Evolutionary conservation across 2,113 vertebrate species (phyloP).

Genomic region (Polypterus bichir): DNA sequence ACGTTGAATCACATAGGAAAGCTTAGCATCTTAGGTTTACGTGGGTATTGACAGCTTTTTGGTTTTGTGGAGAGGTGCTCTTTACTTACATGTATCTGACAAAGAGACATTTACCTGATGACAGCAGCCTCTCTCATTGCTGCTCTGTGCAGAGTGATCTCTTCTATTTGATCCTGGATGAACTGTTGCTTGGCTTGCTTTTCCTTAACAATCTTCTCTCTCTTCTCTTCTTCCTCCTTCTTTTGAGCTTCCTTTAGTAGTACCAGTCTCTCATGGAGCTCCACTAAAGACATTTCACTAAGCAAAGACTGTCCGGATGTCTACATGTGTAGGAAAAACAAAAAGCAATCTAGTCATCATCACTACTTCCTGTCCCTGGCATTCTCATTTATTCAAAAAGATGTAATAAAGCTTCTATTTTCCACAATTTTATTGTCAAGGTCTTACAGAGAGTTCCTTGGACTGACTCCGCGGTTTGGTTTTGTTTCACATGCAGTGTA

Average conservation of each 20-base stretch:
- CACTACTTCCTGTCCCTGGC: too few relatives aligned
- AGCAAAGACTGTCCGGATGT: slow-evolving; percentile 63
- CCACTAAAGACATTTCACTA: slow-evolving; percentile 80
- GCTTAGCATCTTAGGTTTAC: too few relatives aligned
- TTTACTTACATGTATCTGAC: too few relatives aligned
- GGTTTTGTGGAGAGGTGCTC: too few relatives aligned
- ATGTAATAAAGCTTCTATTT: too few relatives aligned
- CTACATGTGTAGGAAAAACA: slow-evolving; percentile 28
- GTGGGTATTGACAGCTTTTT: too few relatives aligned
- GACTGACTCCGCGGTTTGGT: too few relatives aligned
- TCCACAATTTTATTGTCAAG: too few relatives aligned
- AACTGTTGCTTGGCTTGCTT: slow-evolving; percentile 59
- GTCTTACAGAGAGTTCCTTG: too few relatives aligned
- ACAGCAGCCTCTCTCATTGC: slow-evolving; percentile 46
- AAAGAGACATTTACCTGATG: slow-evolving; percentile 49
- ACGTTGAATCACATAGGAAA: too few relatives aligned
- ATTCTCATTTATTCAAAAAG: too few relatives aligned
- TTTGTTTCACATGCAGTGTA: too few relatives aligned
- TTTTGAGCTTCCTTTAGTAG: slow-evolving; percentile 51
- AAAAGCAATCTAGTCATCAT: neutral
- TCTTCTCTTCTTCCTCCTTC: slow-evolving; percentile 53
- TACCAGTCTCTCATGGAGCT: slow-evolving; percentile 67
- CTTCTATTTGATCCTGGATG: slow-evolving; percentile 54
- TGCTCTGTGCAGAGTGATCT: slow-evolving; percentile 54
- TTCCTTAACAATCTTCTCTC: slow-evolving; percentile 57